A percentile compares a stretch with the other conserved stretches of the same genome.
Conservation (phyloP, 2,797 vertebrate genomes). For the Enteromius fasciolatus region DNA sequence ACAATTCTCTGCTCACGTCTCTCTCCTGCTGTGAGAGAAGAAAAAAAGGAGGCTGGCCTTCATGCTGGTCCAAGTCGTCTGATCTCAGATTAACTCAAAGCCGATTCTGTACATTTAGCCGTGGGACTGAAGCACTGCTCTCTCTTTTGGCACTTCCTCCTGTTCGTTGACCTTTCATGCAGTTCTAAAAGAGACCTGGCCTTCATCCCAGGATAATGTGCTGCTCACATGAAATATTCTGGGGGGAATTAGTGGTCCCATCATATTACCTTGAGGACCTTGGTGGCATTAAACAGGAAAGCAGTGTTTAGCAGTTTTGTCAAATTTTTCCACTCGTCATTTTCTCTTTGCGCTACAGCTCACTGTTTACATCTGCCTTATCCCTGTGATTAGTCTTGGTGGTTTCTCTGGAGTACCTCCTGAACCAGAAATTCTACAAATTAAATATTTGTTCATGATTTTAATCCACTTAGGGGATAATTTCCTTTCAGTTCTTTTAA, state of each 20-base stretch:
- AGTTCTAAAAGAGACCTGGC: slow-evolving; percentile 23
- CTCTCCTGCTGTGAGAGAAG: slow-evolving; percentile 36
- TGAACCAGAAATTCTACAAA: neutral
- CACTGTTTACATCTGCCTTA: slow-evolving; percentile 51
- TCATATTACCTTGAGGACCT: slow-evolving; percentile 26
- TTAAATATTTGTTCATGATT: slow-evolving; percentile 6
- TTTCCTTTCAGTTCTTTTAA: neutral
- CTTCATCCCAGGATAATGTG: slow-evolving; percentile 33
- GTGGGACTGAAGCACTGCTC: slow-evolving; percentile 31
- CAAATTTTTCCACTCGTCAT: slow-evolving; percentile 40
- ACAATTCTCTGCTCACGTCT: slow-evolving; percentile 4
- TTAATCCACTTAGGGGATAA: neutral
- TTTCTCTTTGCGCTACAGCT: neutral
- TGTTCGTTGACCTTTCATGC: slow-evolving; percentile 44
- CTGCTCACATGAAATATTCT: slow-evolving; percentile 9
- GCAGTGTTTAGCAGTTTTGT: slow-evolving; percentile 39
- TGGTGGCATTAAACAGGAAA: slow-evolving; percentile 56
- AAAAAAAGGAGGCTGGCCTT: slow-evolving; percentile 39
- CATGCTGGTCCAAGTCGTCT: slow-evolving; percentile 53
- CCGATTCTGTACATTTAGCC: slow-evolving; percentile 21
- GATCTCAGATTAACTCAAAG: slow-evolving; percentile 45
- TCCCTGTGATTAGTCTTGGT: slow-evolving; percentile 46
- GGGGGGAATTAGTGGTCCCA: slow-evolving; percentile 4
- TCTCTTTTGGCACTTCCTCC: slow-evolving; percentile 42
- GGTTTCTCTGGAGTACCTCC: neutral